Percentiles rank a stretch among this genome's conserved stretches.
Evolutionary conservation across 2,888 invertebrate genomes (phyloP).

Genomic region (Callyntrura guangdongensis): DNA sequence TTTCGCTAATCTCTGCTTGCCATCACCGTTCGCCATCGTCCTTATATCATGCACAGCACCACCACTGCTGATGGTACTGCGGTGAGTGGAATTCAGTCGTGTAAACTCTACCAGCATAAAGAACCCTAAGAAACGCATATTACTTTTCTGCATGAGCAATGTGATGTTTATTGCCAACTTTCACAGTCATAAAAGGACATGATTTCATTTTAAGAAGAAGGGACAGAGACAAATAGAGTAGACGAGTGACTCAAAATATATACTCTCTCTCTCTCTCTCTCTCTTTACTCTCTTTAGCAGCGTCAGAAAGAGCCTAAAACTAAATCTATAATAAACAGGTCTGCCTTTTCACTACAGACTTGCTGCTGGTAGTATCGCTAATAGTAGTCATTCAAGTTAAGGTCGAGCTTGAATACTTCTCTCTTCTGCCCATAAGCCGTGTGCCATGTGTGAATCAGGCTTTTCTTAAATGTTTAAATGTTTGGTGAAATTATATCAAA

Average conservation of each 20-base stretch:
- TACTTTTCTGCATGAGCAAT: conserved; percentile 61
- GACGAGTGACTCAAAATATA: not conserved
- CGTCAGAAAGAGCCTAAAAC: conserved; percentile 9
- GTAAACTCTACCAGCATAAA: conserved; percentile 21
- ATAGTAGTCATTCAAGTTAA: conserved; percentile 56
- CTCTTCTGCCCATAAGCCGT: not conserved
- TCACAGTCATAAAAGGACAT: conserved; percentile 79
- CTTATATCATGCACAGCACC: conserved; percentile 28
- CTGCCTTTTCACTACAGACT: not conserved
- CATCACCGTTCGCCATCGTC: conserved; percentile 44
- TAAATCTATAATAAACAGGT: conserved; percentile 24
- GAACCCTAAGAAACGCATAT: conserved; percentile 22
- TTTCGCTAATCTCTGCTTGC: conserved; percentile 66
- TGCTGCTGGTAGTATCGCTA: conserved; percentile 10
- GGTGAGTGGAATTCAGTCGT: not conserved
- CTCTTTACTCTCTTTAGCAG: not conserved
- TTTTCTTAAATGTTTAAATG: not conserved
- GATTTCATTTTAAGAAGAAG: conserved; percentile 73
- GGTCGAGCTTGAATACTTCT: conserved; percentile 50
- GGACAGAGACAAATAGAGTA: conserved; percentile 49
- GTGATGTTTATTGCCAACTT: conserved; percentile 79
- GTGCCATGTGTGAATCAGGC: no score
- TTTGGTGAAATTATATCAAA: conserved; percentile 10
- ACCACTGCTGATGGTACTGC: conserved; percentile 20
- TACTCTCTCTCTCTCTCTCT: not conserved